Conservation (phyloP, 1,140 invertebrate species). For the Tribolium madens region DNA sequence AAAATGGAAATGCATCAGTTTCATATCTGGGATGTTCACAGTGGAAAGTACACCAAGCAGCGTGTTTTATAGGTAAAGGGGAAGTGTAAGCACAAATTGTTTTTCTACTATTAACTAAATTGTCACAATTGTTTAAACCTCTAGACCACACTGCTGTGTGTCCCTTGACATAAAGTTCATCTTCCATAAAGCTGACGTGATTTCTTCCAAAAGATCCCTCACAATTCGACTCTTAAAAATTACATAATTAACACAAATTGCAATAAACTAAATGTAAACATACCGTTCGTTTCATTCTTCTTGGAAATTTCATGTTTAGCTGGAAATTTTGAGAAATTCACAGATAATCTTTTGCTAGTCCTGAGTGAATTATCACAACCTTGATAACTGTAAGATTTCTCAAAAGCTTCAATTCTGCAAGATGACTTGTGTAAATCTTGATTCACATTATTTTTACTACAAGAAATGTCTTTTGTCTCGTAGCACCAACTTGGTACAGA, state of each 20-base stretch:
- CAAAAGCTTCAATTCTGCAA: constrained; percentile 47
- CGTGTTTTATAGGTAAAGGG: constrained; percentile 84
- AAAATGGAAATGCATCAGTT: constrained; percentile 58
- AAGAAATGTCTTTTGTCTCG: neutral
- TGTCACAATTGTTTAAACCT: constrained; percentile 68
- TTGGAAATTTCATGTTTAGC: constrained; percentile 47
- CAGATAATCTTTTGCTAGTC: constrained; percentile 56
- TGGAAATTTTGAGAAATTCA: constrained; percentile 51
- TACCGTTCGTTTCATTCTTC: too few relatives aligned
- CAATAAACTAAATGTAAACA: too few relatives aligned
- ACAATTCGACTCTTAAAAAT: neutral
- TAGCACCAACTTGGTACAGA: neutral
- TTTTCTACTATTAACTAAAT: constrained; percentile 67
- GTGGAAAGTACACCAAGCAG: constrained; percentile 83
- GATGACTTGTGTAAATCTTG: constrained; percentile 5
- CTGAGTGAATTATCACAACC: constrained; percentile 44
- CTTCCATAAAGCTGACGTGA: constrained; percentile 70
- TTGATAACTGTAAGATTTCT: constrained; percentile 56
- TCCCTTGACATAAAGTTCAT: constrained; percentile 90
- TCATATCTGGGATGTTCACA: constrained; percentile 70
- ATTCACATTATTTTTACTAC: neutral
- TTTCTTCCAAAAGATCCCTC: constrained; percentile 30
- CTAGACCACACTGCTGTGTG: constrained; percentile 86
- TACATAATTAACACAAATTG: neutral
- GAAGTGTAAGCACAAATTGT: constrained; percentile 82